These are phyloP conservation scores for Epiblema foenella DNA, from an alignment of 2,888 invertebrate species.

Conservation along the genomic window DNA sequence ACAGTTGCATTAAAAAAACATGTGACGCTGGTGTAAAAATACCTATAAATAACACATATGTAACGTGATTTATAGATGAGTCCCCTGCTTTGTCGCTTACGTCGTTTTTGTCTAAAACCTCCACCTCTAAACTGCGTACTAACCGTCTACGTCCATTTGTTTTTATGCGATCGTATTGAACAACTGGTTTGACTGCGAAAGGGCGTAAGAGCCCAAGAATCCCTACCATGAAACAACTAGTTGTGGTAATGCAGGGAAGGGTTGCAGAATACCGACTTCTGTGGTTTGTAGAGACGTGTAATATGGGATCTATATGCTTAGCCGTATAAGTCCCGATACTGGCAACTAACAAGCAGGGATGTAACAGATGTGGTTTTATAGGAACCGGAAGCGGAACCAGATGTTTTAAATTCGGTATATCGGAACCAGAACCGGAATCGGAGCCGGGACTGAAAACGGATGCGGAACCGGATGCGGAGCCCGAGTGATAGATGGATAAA, in stretches of 20 bases:
- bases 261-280: slow-evolving; percentile 11
- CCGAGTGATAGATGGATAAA: too few relatives aligned
- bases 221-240: not conserved
- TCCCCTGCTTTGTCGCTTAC: not conserved
- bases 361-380: too few relatives aligned
- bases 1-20: too few relatives aligned
- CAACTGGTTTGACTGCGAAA: not conserved
- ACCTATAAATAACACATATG: too few relatives aligned
- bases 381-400: too few relatives aligned
- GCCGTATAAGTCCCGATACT: not conserved
- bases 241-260: not conserved
- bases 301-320: not conserved
- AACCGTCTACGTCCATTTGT: slow-evolving; percentile 54
- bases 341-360: too few relatives aligned
- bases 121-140: slow-evolving; percentile 11
- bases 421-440: too few relatives aligned
- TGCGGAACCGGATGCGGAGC: too few relatives aligned
- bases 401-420: too few relatives aligned
- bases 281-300: slow-evolving; percentile 4
- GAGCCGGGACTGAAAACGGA: too few relatives aligned
- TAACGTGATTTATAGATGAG: not conserved
- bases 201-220: not conserved
- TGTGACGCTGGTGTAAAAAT: too few relatives aligned
- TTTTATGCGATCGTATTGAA: slow-evolving; percentile 64
- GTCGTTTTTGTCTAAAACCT: not conserved